Base-by-base conservation (phyloP, 2,113 vertebrate genomes). In the Aegithalos caudatus region DNA sequence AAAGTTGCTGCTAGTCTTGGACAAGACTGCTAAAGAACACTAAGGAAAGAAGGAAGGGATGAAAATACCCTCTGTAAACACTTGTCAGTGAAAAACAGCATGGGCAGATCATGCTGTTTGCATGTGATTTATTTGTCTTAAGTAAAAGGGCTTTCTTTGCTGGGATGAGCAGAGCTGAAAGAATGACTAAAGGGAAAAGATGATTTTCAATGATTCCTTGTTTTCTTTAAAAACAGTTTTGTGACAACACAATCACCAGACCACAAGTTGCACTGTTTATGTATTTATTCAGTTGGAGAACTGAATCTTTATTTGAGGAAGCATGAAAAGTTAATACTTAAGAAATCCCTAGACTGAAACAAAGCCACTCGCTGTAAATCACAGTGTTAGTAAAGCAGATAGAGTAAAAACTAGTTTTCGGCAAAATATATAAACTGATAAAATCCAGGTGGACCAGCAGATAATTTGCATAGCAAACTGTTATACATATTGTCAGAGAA, bases 291-390 rank as follows among this genome's bases (percentile, higher is more conserved):
- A 45, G 44, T 35, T 76, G 44, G 44, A 89, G 50, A 87, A 72
- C 72, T 56, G 72, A 79, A 61, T 91, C 61, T 94, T 6, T 87
- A 76, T 65, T 81, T 95, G 71, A 78, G 64, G 65, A 81, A 90
- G 50, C 77, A 78, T 65, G 77, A 72, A 54, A 87, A 84, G 54
- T 83, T 92, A 86, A 86, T 77, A 79, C 67, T 73, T 48, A 69
- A 83, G 82, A 94, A 95, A 92, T 89, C 90, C 74, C 85, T 62
- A 69, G 70, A 95, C 88, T 48, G 81, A 79, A 86, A 86, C 76
- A 92, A 96, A 95, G 40, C 53, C 57, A 88, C 45, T 90, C 91
- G 71, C 73, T 88, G 58, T 47, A 92, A 90, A 90, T 86, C 60
- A 40, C 40, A 77, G 31, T 45, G 40, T 76, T 88, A 74, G 47